A percentile compares a stretch with the other conserved stretches of the same genome.
Conservation (phyloP, 2,888 invertebrate species). For the Endotricha flammealis region DNA sequence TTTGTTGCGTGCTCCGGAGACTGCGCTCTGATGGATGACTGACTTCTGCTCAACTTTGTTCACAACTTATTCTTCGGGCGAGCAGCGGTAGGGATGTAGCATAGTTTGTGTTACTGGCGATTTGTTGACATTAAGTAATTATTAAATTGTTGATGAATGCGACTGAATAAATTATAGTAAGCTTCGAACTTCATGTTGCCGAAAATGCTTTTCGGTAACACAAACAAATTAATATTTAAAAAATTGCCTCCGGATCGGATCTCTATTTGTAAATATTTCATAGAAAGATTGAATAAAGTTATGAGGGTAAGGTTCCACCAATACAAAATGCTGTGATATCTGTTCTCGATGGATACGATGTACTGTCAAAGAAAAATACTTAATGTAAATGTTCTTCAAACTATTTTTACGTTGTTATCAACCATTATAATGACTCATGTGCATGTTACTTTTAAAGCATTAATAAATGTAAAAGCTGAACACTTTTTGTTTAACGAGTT, state of each 20-base stretch:
- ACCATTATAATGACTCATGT: not conserved
- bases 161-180: conserved; percentile 56
- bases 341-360: conserved; percentile 55
- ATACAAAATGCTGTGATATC: conserved; percentile 75
- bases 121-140: conserved; percentile 37
- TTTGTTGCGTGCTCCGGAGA: conserved; percentile 64
- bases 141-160: conserved; percentile 46
- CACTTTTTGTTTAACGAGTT: not conserved
- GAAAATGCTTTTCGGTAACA: conserved; percentile 16
- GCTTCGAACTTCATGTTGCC: conserved; percentile 20
- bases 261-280: conserved; percentile 36
- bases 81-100: conserved; percentile 29
- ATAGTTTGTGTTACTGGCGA: conserved; percentile 44
- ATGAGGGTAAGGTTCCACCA: conserved; percentile 48
- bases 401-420: not conserved
- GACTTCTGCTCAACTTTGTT: conserved; percentile 53
- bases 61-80: conserved; percentile 34
- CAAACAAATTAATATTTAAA: conserved; percentile 16
- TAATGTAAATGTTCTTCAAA: not conserved
- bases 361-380: conserved; percentile 11
- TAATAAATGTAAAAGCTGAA: not conserved
- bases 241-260: conserved; percentile 32
- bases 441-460: not conserved
- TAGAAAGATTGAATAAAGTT: conserved; percentile 36
- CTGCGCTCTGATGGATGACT: conserved; percentile 65